Evolutionary conservation across 2,113 vertebrate species (phyloP).

Genomic region (Notothenia rossii): DNA sequence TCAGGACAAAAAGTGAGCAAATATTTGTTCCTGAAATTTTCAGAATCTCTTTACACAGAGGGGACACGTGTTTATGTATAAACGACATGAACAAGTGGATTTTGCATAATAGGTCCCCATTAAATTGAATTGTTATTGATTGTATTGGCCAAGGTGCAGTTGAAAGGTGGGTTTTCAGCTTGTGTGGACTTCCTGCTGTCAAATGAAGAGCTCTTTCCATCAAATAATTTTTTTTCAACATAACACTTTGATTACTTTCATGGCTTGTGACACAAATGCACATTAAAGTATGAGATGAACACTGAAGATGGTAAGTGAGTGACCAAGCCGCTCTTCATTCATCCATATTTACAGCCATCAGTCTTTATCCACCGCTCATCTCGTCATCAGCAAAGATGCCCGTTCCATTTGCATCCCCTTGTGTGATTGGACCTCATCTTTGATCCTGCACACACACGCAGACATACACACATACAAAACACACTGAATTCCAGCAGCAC

Average conservation of each 20-base stretch:
- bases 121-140: too few relatives aligned
- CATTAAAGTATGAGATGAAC: not conserved
- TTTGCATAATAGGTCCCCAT: too few relatives aligned
- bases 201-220: too few relatives aligned
- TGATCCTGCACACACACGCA: slow-evolving; percentile 42
- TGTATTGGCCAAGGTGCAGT: too few relatives aligned
- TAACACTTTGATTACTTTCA: not conserved
- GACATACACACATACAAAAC: slow-evolving; percentile 11
- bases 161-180: too few relatives aligned
- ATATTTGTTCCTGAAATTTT: too few relatives aligned
- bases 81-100: too few relatives aligned
- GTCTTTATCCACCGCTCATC: slow-evolving; percentile 47
- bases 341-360: slow-evolving; percentile 41
- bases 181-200: too few relatives aligned
- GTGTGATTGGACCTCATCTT: slow-evolving; percentile 56
- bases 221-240: not conserved
- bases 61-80: too few relatives aligned
- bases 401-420: slow-evolving; percentile 59
- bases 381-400: slow-evolving; percentile 47
- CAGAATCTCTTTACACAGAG: too few relatives aligned
- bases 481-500: slow-evolving; percentile 53
- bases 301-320: slow-evolving; percentile 56
- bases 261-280: not conserved
- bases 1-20: too few relatives aligned
- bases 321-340: slow-evolving; percentile 20